A percentile compares a stretch with the other conserved stretches of the same genome.
phyloP scores from a whole-genome alignment of 2,888 invertebrate genomes.

The Yponomeuta plumbellus region DNA sequence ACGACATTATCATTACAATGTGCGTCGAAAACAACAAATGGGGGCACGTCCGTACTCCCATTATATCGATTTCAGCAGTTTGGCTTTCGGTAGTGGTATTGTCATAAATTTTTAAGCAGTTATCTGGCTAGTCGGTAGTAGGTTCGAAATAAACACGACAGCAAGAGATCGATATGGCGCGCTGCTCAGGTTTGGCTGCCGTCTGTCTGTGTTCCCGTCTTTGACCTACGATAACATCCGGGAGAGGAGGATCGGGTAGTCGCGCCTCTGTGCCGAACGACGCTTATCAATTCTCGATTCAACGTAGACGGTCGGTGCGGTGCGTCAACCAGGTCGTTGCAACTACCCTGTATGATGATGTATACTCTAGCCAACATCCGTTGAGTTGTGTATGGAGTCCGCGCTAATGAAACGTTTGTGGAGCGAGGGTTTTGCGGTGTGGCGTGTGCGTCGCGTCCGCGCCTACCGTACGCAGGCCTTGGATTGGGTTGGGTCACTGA shows the following conservation, averaged over 20 bases:
- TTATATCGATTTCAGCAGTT: constrained; percentile 30
- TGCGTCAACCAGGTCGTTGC: background rate
- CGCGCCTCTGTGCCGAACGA: background rate
- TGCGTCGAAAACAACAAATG: background rate
- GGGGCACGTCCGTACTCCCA: background rate
- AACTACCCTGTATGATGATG: background rate
- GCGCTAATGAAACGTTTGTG: constrained; percentile 15
- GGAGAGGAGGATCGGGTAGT: background rate
- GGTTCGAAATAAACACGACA: constrained; percentile 51
- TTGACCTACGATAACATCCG: constrained; percentile 22
- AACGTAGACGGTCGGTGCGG: background rate
- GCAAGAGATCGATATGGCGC: constrained; percentile 49
- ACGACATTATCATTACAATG: background rate
- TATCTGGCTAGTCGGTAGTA: constrained; percentile 32
- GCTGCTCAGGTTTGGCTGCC: constrained; percentile 34
- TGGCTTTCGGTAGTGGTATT: constrained; percentile 34
- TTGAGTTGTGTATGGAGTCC: background rate
- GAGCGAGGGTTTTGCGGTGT: constrained; percentile 21
- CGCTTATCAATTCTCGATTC: background rate
- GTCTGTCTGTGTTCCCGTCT: constrained; percentile 27
- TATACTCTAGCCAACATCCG: background rate
- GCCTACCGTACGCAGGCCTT: constrained; percentile 69
- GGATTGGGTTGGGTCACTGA: constrained; percentile 75
- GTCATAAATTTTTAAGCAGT: constrained; percentile 58
- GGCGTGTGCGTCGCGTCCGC: constrained; percentile 52